A percentile compares a stretch with the other conserved stretches of the same genome.
phyloP scores from a whole-genome alignment of 2,888 invertebrate genomes.

The Drosophila birchii region DNA sequence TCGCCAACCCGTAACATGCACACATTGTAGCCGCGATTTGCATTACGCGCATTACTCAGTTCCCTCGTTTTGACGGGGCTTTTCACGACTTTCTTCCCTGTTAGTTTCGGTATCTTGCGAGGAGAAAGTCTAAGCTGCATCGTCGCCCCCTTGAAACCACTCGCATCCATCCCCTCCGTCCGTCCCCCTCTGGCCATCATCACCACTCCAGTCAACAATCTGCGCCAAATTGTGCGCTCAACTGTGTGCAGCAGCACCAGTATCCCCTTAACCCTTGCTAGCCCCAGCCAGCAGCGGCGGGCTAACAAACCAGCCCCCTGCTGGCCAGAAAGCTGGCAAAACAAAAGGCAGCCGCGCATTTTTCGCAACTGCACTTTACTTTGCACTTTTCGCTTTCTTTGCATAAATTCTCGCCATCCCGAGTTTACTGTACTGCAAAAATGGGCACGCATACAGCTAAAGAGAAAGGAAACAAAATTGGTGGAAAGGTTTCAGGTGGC shows the following conservation, averaged over 20 bases:
- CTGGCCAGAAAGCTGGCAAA: constrained; percentile 52
- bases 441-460: constrained; percentile 63
- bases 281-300: neutral
- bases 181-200: neutral
- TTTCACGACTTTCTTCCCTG: constrained; percentile 23
- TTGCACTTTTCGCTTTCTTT: constrained; percentile 81
- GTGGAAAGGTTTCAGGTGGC: neutral
- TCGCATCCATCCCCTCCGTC: neutral
- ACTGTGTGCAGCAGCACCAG: constrained; percentile 52
- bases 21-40: constrained; percentile 73
- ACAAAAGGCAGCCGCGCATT: constrained; percentile 76
- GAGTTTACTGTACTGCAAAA: constrained; percentile 67
- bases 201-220: constrained; percentile 61
- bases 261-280: constrained; percentile 14
- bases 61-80: constrained; percentile 50
- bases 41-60: constrained; percentile 72
- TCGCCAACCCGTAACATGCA: constrained; percentile 35
- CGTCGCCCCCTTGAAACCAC: constrained; percentile 19
- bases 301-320: constrained; percentile 22
- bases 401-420: constrained; percentile 73
- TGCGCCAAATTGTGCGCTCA: constrained; percentile 74
- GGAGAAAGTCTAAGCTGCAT: constrained; percentile 49
- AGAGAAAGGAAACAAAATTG: constrained; percentile 27
- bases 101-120: constrained; percentile 45
- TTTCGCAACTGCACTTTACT: constrained; percentile 72